Percentiles rank a stretch among this genome's conserved stretches.
Evolutionary conservation across 1,140 invertebrate genomes (phyloP).

Genomic region (Halyomorpha halys): DNA sequence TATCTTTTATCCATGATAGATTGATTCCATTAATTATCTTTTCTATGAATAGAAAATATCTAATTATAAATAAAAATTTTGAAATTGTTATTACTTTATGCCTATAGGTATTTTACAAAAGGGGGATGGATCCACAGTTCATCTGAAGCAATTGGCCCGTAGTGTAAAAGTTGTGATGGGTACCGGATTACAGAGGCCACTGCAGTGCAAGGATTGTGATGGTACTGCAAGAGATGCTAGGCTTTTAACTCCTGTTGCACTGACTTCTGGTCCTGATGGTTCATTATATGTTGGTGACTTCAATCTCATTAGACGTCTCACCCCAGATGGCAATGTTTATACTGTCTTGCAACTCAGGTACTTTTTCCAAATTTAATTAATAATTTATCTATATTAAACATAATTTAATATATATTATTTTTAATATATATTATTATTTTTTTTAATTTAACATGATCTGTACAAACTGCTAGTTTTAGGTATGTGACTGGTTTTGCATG

Average conservation of each 20-base stretch:
- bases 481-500: too few species aligned
- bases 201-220: slow-evolving; percentile 71
- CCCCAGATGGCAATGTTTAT: slow-evolving; percentile 80
- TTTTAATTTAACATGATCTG: too few species aligned
- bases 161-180: slow-evolving; percentile 89
- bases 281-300: slow-evolving; percentile 95
- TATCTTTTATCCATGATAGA: too few species aligned
- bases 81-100: neutral
- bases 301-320: slow-evolving; percentile 86
- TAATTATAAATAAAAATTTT: too few species aligned
- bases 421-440: too few species aligned
- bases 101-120: slow-evolving; percentile 74
- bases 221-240: slow-evolving; percentile 75
- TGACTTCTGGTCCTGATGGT: slow-evolving; percentile 90
- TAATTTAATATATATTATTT: too few species aligned
- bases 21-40: too few species aligned
- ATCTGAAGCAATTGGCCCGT: slow-evolving; percentile 83
- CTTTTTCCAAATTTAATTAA: too few species aligned
- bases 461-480: too few species aligned
- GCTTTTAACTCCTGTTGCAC: slow-evolving; percentile 80
- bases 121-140: slow-evolving; percentile 86
- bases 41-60: too few species aligned
- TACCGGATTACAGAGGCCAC: slow-evolving; percentile 71
- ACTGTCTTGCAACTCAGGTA: slow-evolving; percentile 88
- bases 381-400: too few species aligned